Base-by-base conservation (phyloP, 1,140 invertebrate species). In the Delia radicum region DNA sequence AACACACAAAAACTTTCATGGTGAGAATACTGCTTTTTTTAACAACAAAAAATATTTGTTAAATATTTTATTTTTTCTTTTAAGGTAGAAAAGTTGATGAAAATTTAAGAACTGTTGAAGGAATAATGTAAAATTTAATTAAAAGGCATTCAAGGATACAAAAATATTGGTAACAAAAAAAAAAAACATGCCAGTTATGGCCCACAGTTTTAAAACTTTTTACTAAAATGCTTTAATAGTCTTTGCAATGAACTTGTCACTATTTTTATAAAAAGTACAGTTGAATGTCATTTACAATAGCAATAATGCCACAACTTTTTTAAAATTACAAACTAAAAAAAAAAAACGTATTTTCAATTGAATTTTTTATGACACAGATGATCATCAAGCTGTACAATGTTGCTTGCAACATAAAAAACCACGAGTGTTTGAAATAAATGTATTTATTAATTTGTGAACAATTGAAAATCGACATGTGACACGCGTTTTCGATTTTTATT, bases 381-480 rank as follows among this genome's bases (percentile, higher is more conserved):
- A 55, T 55, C 7, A 55, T 55, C 48, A 55, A 24, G 18, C n/a
- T 55, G 18, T 55, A 55, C n/a, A n/a, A n/a, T 55, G 48, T 55
- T n/a, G 48, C 48, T 21, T 18, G 48, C n/a, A 55, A 55, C 21
- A 24, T 21, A 7, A 18, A 55, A 55, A 18, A 55, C 6, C 5
- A 55, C n/a, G n/a, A 55, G 13, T 24, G 46, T 7, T 21, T 42
- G 37, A 65, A 65, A 65, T 65, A 29, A 69, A 81, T 82, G 78
- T 81, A 82, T 81, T 81, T 84, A 83, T 83, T 83, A 84, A 84
- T 84, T 84, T 84, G 82, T 79, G 81, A 84, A 83, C 82, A 84
- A 84, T 82, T 31, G 79, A 79, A 79, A 82, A 84, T 82, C 81
- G 82, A 84, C 82, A 84, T 83, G 82, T 84, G 82, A 84, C 82